Percentiles rank a stretch among this genome's conserved stretches.
Evolutionary conservation across 2,113 vertebrate genomes (phyloP).

Genomic region (Callaeas wilsoni): DNA sequence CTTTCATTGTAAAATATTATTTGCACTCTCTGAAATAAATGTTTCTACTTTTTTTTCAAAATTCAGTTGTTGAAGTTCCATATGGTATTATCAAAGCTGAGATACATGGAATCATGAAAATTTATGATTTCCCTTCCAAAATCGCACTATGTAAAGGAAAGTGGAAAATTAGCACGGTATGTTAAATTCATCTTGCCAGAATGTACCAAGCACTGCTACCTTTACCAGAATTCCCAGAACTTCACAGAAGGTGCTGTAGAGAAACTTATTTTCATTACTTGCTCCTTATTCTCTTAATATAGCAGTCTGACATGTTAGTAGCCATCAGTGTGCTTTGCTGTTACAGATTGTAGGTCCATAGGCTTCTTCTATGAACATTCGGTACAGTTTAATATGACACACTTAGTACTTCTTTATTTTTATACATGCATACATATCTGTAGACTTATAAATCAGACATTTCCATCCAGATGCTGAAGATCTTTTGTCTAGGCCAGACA

Average conservation of each 20-base stretch:
- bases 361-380: not conserved
- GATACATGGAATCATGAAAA: not conserved
- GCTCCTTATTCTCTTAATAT: not conserved
- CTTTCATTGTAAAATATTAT: not conserved
- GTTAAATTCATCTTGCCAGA: not conserved
- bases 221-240: not conserved
- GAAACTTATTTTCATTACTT: not conserved
- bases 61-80: not conserved
- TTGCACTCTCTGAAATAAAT: not conserved
- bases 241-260: not conserved
- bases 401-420: not conserved
- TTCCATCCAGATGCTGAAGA: not conserved
- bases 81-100: not conserved
- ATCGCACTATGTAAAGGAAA: not conserved
- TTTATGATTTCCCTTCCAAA: not conserved
- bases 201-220: not conserved
- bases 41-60: not conserved
- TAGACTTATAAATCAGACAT: not conserved
- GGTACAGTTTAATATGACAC: not conserved
- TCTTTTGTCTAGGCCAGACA: not conserved
- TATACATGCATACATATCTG: not conserved
- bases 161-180: not conserved
- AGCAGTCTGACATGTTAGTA: not conserved
- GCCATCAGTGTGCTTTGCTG: not conserved
- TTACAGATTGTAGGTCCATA: not conserved